Evolutionary conservation across 2,797 vertebrate genomes (phyloP).

Genomic region (Phoebastria nigripes): DNA sequence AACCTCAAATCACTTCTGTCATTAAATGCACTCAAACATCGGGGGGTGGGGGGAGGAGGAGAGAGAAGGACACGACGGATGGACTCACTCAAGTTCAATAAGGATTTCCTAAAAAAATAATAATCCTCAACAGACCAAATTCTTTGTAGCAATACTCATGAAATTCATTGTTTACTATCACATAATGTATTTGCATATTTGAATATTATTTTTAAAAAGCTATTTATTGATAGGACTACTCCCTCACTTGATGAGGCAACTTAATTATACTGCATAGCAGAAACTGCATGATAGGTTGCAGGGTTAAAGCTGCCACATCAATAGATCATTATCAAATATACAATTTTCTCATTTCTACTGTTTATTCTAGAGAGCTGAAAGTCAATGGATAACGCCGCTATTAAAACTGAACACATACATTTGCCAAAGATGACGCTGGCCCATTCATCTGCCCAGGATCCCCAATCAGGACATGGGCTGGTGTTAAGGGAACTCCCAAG

Average conservation of each 20-base stretch:
- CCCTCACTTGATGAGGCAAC: background rate
- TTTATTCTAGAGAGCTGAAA: slow-evolving; percentile 1
- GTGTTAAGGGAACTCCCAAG: background rate
- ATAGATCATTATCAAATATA: slow-evolving; percentile 9
- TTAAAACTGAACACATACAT: background rate
- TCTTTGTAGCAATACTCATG: background rate
- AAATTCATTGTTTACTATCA: background rate
- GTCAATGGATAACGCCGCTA: background rate
- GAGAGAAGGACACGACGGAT: accelerated
- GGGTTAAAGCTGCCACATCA: slow-evolving; percentile 12
- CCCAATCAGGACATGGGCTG: background rate
- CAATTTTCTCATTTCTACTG: slow-evolving; percentile 7
- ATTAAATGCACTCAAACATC: background rate
- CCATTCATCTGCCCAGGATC: background rate
- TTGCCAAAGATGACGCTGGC: background rate
- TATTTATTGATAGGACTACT: background rate
- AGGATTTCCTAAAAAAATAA: background rate
- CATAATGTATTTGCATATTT: background rate
- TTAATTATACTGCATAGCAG: slow-evolving; percentile 13
- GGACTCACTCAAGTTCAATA: background rate
- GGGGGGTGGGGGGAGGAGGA: no score
- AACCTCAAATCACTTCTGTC: background rate
- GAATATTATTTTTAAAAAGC: background rate
- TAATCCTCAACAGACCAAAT: background rate
- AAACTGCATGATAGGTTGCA: background rate